Evolutionary conservation across 2,113 vertebrate genomes (phyloP).

Genomic region (Sus scrofa): DNA sequence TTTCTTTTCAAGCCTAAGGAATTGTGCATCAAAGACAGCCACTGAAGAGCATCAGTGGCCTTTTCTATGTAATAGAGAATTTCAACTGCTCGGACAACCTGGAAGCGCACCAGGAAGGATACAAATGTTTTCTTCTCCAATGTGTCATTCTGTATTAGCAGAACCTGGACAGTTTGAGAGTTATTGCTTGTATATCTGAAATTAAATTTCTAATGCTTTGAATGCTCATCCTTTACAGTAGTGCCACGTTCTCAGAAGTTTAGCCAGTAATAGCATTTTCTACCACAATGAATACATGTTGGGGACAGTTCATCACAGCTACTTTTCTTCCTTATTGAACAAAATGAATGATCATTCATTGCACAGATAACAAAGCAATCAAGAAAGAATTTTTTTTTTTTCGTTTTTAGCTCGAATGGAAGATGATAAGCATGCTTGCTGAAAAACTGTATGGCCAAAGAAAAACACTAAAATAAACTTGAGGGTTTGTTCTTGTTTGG

Average conservation of each 20-base stretch:
- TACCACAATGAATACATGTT: conserved; percentile 56
- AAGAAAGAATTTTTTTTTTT: not conserved
- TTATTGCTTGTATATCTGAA: conserved; percentile 66
- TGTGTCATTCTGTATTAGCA: conserved; percentile 65
- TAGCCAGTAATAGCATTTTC: conserved; percentile 11
- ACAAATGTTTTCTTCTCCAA: conserved; percentile 52
- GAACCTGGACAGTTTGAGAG: conserved; percentile 38
- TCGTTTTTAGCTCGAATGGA: conserved; percentile 12
- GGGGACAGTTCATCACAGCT: not conserved
- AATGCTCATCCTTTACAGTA: conserved; percentile 52
- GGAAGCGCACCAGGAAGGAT: conserved; percentile 51
- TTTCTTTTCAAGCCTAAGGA: not conserved
- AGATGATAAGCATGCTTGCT: not conserved
- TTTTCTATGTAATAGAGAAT: conserved; percentile 63
- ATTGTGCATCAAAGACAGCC: not conserved
- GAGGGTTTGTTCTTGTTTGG: not conserved
- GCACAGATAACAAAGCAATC: conserved; percentile 61
- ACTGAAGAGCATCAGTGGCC: conserved; percentile 13
- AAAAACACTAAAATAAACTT: not conserved
- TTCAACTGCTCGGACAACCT: conserved; percentile 53
- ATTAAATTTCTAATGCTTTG: conserved; percentile 73
- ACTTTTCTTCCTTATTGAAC: conserved; percentile 37
- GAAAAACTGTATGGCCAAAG: conserved; percentile 6
- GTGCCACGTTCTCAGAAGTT: not conserved
- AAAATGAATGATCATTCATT: conserved; percentile 39